These are phyloP conservation scores for Amorpha juglandis DNA, from an alignment of 2,888 invertebrate genomes.

Conservation along the genomic window DNA sequence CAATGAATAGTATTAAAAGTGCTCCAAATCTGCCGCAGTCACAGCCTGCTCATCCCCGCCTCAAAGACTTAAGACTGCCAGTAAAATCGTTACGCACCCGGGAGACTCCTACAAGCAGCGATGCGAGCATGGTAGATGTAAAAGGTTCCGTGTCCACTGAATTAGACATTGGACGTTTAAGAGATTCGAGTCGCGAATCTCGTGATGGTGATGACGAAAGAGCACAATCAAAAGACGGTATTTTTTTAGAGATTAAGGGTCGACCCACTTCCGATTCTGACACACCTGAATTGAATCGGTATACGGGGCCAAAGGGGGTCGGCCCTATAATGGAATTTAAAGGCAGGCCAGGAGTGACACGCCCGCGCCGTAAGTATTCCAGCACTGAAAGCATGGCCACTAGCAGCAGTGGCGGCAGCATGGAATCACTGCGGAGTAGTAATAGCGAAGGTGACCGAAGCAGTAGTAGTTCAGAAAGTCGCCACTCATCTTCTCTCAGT, in stretches of 20 bases:
- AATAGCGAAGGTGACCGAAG: slow-evolving; percentile 94
- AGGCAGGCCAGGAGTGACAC: slow-evolving; percentile 81
- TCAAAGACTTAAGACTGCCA: slow-evolving; percentile 90
- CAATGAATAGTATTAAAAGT: slow-evolving; percentile 91
- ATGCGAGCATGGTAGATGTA: slow-evolving; percentile 86
- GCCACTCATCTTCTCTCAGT: slow-evolving; percentile 92
- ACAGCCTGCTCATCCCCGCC: slow-evolving; percentile 87
- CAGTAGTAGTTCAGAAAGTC: slow-evolving; percentile 93
- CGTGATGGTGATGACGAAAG: slow-evolving; percentile 89
- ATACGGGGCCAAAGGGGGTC: slow-evolving; percentile 82
- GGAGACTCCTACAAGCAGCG: slow-evolving; percentile 85
- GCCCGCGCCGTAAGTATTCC: slow-evolving; percentile 86
- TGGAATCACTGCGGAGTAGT: slow-evolving; percentile 94
- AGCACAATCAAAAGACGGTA: slow-evolving; percentile 87
- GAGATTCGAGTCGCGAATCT: slow-evolving; percentile 81
- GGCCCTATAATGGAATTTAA: slow-evolving; percentile 86
- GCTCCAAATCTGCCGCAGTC: slow-evolving; percentile 90
- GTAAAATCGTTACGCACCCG: slow-evolving; percentile 87
- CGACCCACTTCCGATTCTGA: slow-evolving; percentile 86
- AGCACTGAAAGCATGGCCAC: slow-evolving; percentile 95
- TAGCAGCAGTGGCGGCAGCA: slow-evolving; percentile 93
- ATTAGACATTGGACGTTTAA: slow-evolving; percentile 77
- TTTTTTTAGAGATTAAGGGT: slow-evolving; percentile 89
- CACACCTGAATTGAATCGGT: slow-evolving; percentile 83
- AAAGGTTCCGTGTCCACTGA: slow-evolving; percentile 80